Base-by-base conservation (phyloP, 2,113 vertebrate genomes). In the Coregonus clupeaformis region DNA sequence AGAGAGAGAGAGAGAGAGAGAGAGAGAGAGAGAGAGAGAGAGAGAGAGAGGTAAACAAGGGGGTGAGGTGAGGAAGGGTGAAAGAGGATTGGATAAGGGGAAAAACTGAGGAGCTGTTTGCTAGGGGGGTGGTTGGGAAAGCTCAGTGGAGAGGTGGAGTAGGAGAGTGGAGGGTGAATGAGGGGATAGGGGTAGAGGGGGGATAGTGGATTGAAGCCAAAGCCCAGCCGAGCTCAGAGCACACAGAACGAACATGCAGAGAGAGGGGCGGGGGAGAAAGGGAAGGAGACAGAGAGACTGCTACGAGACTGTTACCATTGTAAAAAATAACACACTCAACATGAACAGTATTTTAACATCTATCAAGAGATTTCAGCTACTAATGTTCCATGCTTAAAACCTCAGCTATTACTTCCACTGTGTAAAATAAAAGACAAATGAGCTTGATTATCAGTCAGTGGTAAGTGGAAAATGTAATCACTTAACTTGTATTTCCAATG, bases 231-330 rank as follows among this genome's bases (percentile, higher is more conserved):
- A 85, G 78, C 81, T 78, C 87, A 89, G 84, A 90, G 87, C 78
- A 89, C 87, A 90, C 85, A 83, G 88, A 85, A 77, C 85, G 86
- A 88, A 82, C 83, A 87, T 88, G 86, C 73, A 90, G 83, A 83
- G 84, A 87, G 77, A 87, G 79, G 63, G 60, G 36, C 76, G 20
- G 14, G 71, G 55, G 65, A 71, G 49, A n/a, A 63, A 60, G 25
- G 18, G 70, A 32, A 60, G 36, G 29, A 64, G 71, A 76, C 24
- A 22, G 57, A 72, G 52, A 36, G 49, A 55, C 52, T 42, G 36
- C 36, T 42, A 42, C 9, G 36, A 42, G 36, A 42, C 36, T 42
- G 36, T 42, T 42, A 42, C 9, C 36, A 11, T 42, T 9, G 9
- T 42, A 3, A 42, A 42, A 42, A 42, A 42, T 9, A 36, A 36